Percentiles rank a stretch among this genome's conserved stretches.
phyloP scores from a whole-genome alignment of 2,797 vertebrate species.

The Momotus momota region DNA sequence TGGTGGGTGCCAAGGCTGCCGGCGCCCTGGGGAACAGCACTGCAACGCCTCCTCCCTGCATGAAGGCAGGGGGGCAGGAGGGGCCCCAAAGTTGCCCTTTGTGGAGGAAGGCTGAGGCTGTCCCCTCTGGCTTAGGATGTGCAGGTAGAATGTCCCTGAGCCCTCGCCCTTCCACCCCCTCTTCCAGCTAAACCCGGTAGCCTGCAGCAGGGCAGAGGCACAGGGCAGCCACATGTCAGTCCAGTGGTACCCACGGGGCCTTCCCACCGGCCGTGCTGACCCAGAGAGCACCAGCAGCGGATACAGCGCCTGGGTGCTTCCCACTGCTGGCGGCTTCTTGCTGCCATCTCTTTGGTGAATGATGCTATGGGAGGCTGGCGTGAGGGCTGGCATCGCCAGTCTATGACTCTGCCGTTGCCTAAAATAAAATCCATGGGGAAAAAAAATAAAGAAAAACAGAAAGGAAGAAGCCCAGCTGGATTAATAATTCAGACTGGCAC shows the following conservation, averaged over 20 bases:
- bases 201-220: not conserved
- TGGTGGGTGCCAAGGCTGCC: not conserved
- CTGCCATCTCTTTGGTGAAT: rapidly evolving
- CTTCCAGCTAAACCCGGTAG: not conserved
- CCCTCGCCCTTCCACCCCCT: not conserved
- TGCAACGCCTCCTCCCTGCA: rapidly evolving
- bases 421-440: not conserved
- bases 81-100: rapidly evolving
- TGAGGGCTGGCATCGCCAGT: not conserved
- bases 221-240: rapidly evolving
- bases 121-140: not conserved
- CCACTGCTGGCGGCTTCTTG: not conserved
- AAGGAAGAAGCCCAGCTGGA: not conserved
- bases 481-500: conserved; percentile 63
- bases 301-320: not conserved
- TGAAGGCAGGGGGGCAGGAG: rapidly evolving
- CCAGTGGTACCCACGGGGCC: rapidly evolving
- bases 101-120: rapidly evolving
- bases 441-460: not conserved
- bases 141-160: rapidly evolving
- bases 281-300: rapidly evolving
- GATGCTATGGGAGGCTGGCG: rapidly evolving
- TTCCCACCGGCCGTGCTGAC: not conserved
- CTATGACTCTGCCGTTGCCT: not conserved
- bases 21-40: not conserved